Base-by-base conservation (phyloP, 2,113 vertebrate species). In the Scatophagus argus region DNA sequence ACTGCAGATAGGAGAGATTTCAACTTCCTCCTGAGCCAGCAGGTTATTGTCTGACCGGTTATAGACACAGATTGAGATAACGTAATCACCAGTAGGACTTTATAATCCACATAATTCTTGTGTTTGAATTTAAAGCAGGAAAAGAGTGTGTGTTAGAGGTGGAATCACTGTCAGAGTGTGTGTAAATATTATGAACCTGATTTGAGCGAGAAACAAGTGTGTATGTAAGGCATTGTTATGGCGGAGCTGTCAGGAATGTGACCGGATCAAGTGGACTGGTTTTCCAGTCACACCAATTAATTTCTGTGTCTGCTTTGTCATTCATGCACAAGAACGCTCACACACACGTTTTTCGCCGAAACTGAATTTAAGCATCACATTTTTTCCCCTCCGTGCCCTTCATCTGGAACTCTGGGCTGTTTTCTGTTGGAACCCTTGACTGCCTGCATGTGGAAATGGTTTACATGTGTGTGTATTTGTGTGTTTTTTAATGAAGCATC, bases 1-100 rank as follows among this genome's bases (percentile, higher is more conserved):
- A 34, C 75, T 25, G 68, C 68, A 47, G 75, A 88, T 63, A 47
- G 60, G 47, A 3, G 79, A 74, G 56, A 73, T 74, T 59, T 19
- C 43, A 29, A 55, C 46, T 34, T 43, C 68, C 29, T 39, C 36
- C n/a, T 52, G 64, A 55, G 56, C 39, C 31, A 0, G 47, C 69
- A 43, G 47, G 67, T 76, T 65, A 63, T 55, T 77, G 58, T 79
- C 74, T 67, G 84, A 71, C 68, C 11, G 25, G 9, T 44, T 56
- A 69, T 34, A 16, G 34, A 27, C 2, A 13, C 59, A 63, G 59
- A 68, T 21, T 65, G 63, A 83, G 60, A 79, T 77, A 43, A 65
- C 10, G 21, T 61, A 38, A 82, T 58, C 43, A 38, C 51, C 9
- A 0, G 2, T 3, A 36, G 23, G 17, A 8, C 17, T 58, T 39